phyloP scores from a whole-genome alignment of 2,113 vertebrate species.

The Cyanoliseus patagonus region DNA sequence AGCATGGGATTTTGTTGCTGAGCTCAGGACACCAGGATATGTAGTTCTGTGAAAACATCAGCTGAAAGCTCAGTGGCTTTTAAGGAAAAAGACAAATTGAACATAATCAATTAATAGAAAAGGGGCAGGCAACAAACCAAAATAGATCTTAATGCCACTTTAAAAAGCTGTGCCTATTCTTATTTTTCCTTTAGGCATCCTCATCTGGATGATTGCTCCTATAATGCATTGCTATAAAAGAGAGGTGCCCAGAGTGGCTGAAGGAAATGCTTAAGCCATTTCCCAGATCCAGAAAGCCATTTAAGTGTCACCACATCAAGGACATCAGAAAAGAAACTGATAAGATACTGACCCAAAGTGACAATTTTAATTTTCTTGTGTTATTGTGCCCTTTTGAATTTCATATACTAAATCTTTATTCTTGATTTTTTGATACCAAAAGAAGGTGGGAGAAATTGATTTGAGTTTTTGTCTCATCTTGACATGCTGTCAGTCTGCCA shows the following conservation, averaged over 20 bases:
- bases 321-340: neutral
- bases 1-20: neutral
- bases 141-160: neutral
- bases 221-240: neutral
- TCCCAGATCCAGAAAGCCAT: neutral
- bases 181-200: neutral
- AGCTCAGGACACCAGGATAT: neutral
- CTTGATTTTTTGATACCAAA: constrained; percentile 6
- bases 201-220: neutral
- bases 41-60: neutral
- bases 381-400: neutral
- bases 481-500: neutral
- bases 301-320: neutral
- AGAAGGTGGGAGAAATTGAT: neutral
- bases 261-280: neutral
- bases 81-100: neutral
- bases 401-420: neutral
- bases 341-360: neutral
- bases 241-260: neutral
- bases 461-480: neutral
- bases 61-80: neutral
- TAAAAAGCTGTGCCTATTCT: neutral
- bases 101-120: neutral
- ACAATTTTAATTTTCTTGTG: neutral
- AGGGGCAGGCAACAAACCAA: neutral